Percentiles rank a stretch among this genome's conserved stretches.
Evolutionary conservation across 2,888 invertebrate genomes (phyloP).

Genomic region (Lamellibrachia satsuma): DNA sequence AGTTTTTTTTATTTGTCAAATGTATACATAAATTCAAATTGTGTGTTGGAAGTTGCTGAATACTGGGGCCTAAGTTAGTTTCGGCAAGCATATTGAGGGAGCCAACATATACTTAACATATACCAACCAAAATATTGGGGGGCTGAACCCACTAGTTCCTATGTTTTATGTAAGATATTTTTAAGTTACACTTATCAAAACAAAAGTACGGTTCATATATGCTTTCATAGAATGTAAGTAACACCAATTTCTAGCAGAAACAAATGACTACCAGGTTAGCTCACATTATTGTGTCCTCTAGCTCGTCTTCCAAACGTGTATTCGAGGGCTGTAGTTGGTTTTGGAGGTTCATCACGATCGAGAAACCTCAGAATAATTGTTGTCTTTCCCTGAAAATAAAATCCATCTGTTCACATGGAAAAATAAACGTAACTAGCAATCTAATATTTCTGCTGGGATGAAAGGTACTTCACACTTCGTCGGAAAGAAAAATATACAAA

Average conservation of each 20-base stretch:
- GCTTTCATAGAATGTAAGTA: background rate
- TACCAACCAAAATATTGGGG: too few relatives aligned
- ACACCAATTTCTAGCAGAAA: background rate
- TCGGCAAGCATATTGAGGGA: too few relatives aligned
- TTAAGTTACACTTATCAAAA: background rate
- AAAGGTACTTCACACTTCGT: background rate
- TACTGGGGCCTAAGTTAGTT: too few relatives aligned
- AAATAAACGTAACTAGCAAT: background rate
- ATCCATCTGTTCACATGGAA: background rate
- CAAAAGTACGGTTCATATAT: background rate
- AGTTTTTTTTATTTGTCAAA: too few relatives aligned
- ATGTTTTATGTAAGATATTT: background rate
- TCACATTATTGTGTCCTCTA: constrained; percentile 68
- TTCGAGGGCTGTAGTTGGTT: constrained; percentile 85
- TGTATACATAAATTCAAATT: too few relatives aligned
- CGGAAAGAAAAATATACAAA: background rate
- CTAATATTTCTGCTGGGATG: background rate
- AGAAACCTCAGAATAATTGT: constrained; percentile 80
- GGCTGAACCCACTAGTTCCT: too few relatives aligned
- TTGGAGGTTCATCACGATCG: constrained; percentile 76
- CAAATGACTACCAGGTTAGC: constrained; percentile 24
- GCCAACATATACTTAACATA: too few relatives aligned
- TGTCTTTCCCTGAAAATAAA: constrained; percentile 75
- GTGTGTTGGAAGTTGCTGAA: too few relatives aligned
- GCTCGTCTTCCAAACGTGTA: constrained; percentile 81